Evolutionary conservation across 1,140 invertebrate genomes (phyloP).

Genomic region (Solenopsis invicta): DNA sequence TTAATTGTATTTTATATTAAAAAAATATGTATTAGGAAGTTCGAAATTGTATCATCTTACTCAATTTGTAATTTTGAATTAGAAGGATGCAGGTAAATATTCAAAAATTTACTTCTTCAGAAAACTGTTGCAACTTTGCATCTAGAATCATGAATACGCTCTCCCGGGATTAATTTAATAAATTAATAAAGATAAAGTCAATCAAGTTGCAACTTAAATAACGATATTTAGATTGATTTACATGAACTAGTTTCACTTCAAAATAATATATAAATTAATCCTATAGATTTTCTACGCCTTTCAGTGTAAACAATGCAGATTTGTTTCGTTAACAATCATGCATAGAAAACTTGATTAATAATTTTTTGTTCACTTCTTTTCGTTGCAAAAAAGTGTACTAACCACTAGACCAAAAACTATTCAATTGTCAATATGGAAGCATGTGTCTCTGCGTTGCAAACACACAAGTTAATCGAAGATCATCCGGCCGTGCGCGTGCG

Average conservation of each 20-base stretch:
- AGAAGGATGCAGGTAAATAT: neutral
- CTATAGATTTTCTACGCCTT: neutral
- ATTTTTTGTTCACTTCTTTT: neutral
- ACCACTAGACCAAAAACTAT: neutral
- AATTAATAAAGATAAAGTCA: neutral
- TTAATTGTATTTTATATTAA: too few relatives aligned
- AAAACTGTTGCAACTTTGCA: neutral
- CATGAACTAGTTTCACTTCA: neutral
- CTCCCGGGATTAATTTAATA: neutral
- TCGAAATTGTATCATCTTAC: too few relatives aligned
- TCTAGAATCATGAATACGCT: neutral
- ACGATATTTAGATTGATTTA: neutral
- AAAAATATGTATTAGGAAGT: too few relatives aligned
- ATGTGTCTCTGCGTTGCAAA: neutral
- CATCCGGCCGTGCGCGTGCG: conserved; percentile 11
- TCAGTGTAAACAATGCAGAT: neutral
- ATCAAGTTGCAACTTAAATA: conserved; percentile 9
- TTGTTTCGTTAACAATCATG: neutral
- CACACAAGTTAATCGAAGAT: conserved; percentile 29
- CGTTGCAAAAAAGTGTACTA: neutral
- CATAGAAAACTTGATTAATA: neutral
- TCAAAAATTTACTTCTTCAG: neutral
- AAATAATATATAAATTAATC: neutral
- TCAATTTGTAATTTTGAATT: too few relatives aligned
- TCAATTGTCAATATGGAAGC: neutral